Conservation (phyloP, 2,888 invertebrate genomes). For the Mesorhabditis spiculigera region DNA sequence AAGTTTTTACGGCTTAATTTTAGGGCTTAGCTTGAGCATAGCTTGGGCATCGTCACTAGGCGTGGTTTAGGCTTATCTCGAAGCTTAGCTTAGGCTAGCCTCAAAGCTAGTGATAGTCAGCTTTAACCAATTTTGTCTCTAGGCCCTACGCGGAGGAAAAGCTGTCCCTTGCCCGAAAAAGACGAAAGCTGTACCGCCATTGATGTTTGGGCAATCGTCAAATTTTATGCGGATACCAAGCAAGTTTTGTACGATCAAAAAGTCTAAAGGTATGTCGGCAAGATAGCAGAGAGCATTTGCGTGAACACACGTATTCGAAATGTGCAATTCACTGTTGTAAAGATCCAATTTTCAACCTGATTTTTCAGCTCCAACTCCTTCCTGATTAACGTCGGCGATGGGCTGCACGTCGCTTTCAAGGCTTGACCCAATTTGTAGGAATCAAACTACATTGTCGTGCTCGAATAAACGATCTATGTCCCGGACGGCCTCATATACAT, state of each 20-base stretch:
- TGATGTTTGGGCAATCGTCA: not conserved
- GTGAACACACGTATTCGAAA: not conserved
- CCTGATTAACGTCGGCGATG: constrained; percentile 53
- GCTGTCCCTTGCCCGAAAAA: not conserved
- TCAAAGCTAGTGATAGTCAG: too few relatives aligned
- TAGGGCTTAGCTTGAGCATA: too few relatives aligned
- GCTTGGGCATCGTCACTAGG: too few relatives aligned
- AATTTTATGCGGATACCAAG: not conserved
- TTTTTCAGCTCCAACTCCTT: constrained; percentile 35
- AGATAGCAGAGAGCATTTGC: too few relatives aligned
- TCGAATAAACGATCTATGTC: too few relatives aligned
- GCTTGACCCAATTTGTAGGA: not conserved
- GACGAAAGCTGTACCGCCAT: not conserved
- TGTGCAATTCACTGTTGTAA: not conserved
- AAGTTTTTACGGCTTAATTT: too few relatives aligned
- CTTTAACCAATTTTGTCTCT: not conserved
- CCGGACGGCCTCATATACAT: too few relatives aligned
- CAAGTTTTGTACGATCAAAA: not conserved
- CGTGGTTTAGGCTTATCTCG: too few relatives aligned
- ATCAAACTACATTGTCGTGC: too few relatives aligned
- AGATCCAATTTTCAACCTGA: not conserved
- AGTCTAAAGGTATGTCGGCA: too few relatives aligned
- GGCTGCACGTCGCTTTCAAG: constrained; percentile 46
- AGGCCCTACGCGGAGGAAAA: not conserved
- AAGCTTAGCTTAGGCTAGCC: too few relatives aligned